Evolutionary conservation across 2,797 vertebrate species (phyloP).

Genomic region (Mionectes olivaceus): DNA sequence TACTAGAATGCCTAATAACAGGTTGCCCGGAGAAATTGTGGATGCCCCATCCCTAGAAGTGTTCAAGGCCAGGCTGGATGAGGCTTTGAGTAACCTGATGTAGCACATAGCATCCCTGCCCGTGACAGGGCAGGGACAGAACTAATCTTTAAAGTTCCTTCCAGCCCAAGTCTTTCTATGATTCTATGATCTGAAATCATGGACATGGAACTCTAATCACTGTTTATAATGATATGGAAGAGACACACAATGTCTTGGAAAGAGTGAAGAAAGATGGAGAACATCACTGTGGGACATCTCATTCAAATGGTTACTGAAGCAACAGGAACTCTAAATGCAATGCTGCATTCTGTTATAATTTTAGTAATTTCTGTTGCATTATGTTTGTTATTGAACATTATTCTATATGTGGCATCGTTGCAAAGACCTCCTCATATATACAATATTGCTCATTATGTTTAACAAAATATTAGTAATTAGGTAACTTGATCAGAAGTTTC

Average conservation of each 20-base stretch:
- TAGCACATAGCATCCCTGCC: not conserved
- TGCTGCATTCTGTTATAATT: not conserved
- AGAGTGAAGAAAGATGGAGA: not conserved
- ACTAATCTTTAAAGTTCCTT: not conserved
- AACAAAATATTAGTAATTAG: not conserved
- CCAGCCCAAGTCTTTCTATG: not conserved
- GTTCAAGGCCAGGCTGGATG: not conserved
- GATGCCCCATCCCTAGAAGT: not conserved
- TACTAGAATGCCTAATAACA: not conserved
- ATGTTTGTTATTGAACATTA: not conserved
- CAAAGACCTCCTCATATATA: not conserved
- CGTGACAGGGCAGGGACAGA: not conserved
- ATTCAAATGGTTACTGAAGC: not conserved
- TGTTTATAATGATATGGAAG: not conserved
- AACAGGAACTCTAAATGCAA: not conserved
- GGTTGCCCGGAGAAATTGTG: not conserved
- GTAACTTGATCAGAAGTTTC: not conserved
- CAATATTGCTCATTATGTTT: not conserved
- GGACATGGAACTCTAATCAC: not conserved
- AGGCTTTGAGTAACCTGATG: not conserved
- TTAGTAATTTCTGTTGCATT: not conserved
- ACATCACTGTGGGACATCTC: not conserved
- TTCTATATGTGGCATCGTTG: not conserved
- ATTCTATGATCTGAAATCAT: not conserved
- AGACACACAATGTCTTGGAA: not conserved